Evolutionary conservation across 1,140 invertebrate species (phyloP).

Genomic region (Sitodiplosis mosellana): DNA sequence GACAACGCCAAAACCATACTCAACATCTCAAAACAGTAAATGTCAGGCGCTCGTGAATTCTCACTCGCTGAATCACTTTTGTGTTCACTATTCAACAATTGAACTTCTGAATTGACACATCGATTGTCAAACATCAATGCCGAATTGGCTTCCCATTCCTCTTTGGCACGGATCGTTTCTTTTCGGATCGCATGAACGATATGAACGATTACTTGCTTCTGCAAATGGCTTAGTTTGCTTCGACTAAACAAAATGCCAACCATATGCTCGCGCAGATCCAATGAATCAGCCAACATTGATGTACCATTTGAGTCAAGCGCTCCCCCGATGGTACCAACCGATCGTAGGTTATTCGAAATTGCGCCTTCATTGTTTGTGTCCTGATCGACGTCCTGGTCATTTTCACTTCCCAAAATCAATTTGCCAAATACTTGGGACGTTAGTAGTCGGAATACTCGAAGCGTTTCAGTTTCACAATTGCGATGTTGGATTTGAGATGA

Average conservation of each 20-base stretch:
- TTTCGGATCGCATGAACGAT: slow-evolving; percentile 85
- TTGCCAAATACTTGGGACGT: slow-evolving; percentile 89
- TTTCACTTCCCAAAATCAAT: slow-evolving; percentile 44
- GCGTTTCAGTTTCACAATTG: slow-evolving; percentile 79
- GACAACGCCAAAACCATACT: slow-evolving; percentile 87
- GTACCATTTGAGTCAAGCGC: slow-evolving; percentile 8
- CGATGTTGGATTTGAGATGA: slow-evolving; percentile 52
- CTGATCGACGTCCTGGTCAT: slow-evolving; percentile 14
- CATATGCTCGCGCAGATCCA: slow-evolving; percentile 85
- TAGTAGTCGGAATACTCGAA: slow-evolving; percentile 84
- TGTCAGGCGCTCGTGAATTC: slow-evolving; percentile 45
- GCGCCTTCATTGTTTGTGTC: neutral
- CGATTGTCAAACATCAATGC: slow-evolving; percentile 6
- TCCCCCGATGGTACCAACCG: neutral
- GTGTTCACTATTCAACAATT: neutral
- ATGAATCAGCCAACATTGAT: slow-evolving; percentile 18
- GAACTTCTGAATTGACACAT: neutral
- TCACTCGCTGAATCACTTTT: slow-evolving; percentile 21
- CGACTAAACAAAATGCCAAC: slow-evolving; percentile 85
- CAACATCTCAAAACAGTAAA: slow-evolving; percentile 95
- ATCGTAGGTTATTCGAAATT: too few species aligned
- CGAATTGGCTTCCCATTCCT: slow-evolving; percentile 63
- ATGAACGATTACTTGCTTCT: slow-evolving; percentile 87
- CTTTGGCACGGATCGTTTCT: slow-evolving; percentile 63
- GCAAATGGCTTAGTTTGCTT: slow-evolving; percentile 72